Percentiles rank a stretch among this genome's conserved stretches.
Evolutionary conservation across 2,888 invertebrate genomes (phyloP).

Genomic region (Nyleta sp.): DNA sequence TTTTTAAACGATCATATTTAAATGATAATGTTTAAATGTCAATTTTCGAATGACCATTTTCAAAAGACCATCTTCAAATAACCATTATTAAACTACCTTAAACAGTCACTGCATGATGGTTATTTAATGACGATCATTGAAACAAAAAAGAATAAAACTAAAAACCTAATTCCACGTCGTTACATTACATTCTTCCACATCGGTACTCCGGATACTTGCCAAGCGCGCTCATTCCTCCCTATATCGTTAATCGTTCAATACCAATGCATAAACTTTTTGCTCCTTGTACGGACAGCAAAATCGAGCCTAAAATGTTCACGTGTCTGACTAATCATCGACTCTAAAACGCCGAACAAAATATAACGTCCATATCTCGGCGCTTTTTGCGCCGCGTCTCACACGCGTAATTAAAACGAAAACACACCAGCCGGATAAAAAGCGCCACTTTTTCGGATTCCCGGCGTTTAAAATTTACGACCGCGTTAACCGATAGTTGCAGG

Average conservation of each 20-base stretch:
- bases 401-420: slow-evolving; percentile 41
- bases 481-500: slow-evolving; percentile 16
- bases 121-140: too few relatives aligned
- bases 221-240: not conserved
- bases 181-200: too few relatives aligned
- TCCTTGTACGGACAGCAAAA: slow-evolving; percentile 22
- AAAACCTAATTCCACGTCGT: too few relatives aligned
- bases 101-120: too few relatives aligned
- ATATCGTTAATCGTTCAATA: slow-evolving; percentile 22
- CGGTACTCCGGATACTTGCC: not conserved
- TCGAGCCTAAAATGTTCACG: slow-evolving; percentile 37
- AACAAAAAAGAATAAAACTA: too few relatives aligned
- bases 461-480: slow-evolving; percentile 39
- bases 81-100: too few relatives aligned
- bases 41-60: too few relatives aligned
- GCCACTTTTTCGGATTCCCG: slow-evolving; percentile 30
- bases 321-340: slow-evolving; percentile 47
- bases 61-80: too few relatives aligned
- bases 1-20: too few relatives aligned
- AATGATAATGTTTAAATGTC: too few relatives aligned
- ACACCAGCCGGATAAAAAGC: slow-evolving; percentile 5
- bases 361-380: slow-evolving; percentile 1
- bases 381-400: not conserved
- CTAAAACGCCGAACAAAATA: slow-evolving; percentile 39
- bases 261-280: not conserved